Conservation (phyloP, 1,140 invertebrate genomes). For the Stenopsyche tienmushanensis region DNA sequence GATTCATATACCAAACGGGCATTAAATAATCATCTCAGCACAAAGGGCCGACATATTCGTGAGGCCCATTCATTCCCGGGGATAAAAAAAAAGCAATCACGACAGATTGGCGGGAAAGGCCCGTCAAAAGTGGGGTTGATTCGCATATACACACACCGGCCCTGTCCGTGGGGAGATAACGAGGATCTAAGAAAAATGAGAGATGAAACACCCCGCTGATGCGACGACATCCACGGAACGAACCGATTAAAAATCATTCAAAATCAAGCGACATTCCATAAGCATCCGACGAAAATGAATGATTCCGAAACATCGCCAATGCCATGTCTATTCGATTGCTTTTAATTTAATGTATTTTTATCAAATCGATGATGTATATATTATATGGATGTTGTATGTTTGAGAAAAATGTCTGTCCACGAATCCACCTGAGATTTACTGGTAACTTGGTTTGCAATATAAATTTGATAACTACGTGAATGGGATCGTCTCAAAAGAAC, state of each 20-base stretch:
- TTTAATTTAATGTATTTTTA: no score
- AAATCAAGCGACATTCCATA: no score
- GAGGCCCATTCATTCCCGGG: slow-evolving; percentile 15
- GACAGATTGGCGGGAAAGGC: slow-evolving; percentile 24
- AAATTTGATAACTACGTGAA: slow-evolving; percentile 24
- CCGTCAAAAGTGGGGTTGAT: slow-evolving; percentile 1
- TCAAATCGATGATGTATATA: no score
- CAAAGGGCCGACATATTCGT: slow-evolving; percentile 30
- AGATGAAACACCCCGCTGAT: no score
- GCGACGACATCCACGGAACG: no score
- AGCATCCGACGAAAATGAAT: no score
- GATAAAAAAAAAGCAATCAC: slow-evolving; percentile 27
- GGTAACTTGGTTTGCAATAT: slow-evolving; percentile 25
- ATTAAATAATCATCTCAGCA: slow-evolving; percentile 30
- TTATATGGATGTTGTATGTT: no score
- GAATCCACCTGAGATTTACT: slow-evolving; percentile 15
- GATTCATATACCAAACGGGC: slow-evolving; percentile 17
- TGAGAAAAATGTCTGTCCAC: not conserved
- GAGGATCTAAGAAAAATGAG: no score
- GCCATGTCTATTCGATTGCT: no score
- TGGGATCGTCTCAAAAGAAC: slow-evolving; percentile 12
- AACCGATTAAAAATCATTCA: no score
- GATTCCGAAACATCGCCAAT: no score
- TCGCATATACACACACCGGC: not conserved
- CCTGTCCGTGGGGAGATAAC: no score